Evolutionary conservation across 2,797 vertebrate species (phyloP).

Genomic region (Eulemur mongoz): DNA sequence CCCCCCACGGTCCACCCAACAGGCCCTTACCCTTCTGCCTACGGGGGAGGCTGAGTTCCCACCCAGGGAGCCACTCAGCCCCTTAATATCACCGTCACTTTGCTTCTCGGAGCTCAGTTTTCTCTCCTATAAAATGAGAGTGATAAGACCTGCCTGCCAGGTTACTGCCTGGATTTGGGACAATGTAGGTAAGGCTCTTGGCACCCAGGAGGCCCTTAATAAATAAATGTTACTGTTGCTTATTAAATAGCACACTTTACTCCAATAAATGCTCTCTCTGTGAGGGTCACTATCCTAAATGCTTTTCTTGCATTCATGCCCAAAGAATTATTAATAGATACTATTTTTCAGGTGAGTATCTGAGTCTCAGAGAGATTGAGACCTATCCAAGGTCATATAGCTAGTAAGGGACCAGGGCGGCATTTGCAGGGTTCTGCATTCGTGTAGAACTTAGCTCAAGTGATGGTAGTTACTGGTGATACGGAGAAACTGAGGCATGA

Average conservation of each 20-base stretch:
- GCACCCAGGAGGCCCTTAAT: not conserved
- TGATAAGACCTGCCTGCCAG: not conserved
- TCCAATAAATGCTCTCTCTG: not conserved
- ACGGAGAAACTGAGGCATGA: not conserved
- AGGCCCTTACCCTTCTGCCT: not conserved
- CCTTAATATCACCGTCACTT: not conserved
- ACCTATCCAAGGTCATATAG: not conserved
- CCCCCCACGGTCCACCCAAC: too few relatives aligned
- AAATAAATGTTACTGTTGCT: not conserved
- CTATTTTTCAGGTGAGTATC: not conserved
- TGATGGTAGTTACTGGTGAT: not conserved
- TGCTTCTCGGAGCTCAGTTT: not conserved
- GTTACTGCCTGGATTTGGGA: not conserved
- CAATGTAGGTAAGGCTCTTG: not conserved
- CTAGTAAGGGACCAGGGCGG: not conserved
- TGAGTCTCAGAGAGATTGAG: not conserved
- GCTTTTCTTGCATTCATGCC: not conserved
- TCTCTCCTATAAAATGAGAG: not conserved
- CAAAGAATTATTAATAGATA: not conserved
- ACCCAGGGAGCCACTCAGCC: not conserved
- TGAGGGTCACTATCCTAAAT: not conserved
- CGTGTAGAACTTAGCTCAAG: not conserved
- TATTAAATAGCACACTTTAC: not conserved
- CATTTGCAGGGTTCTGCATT: not conserved
- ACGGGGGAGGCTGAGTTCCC: not conserved